phyloP scores from a whole-genome alignment of 2,113 vertebrate genomes.

The Chlorodrepanis virens region DNA sequence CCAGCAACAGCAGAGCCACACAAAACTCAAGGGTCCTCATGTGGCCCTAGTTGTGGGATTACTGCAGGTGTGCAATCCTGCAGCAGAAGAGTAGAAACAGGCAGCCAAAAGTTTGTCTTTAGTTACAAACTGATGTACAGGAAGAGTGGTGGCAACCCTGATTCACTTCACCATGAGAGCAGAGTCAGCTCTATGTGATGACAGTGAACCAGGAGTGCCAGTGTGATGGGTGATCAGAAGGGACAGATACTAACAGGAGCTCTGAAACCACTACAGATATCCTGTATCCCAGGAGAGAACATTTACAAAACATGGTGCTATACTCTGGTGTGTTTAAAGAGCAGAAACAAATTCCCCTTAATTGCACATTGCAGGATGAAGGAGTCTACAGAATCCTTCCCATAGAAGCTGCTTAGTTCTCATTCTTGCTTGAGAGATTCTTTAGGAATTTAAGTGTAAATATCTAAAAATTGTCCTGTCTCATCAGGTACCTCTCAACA shows the following conservation, averaged over 20 bases:
- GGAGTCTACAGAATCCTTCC: not conserved
- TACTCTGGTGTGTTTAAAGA: not conserved
- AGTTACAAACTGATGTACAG: not conserved
- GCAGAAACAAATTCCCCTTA: not conserved
- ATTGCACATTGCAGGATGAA: not conserved
- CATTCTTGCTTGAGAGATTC: not conserved
- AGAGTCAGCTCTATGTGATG: not conserved
- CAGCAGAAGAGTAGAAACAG: not conserved
- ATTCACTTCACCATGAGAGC: not conserved
- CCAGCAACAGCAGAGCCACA: not conserved
- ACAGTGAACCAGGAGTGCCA: not conserved
- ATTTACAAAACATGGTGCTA: not conserved
- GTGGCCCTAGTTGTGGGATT: not conserved
- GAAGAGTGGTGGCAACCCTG: not conserved
- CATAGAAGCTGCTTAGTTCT: not conserved
- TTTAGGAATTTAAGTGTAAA: not conserved
- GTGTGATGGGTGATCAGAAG: not conserved
- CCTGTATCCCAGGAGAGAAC: not conserved
- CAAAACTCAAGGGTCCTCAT: not conserved
- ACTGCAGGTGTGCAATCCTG: not conserved
- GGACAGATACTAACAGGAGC: not conserved
- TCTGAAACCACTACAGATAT: not conserved
- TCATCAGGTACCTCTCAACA: not conserved
- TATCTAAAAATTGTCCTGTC: not conserved
- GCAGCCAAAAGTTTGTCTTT: not conserved